Percentiles rank a stretch among this genome's conserved stretches.
Conservation (phyloP, 1,140 invertebrate genomes). For the Geopemphigus sp. region DNA sequence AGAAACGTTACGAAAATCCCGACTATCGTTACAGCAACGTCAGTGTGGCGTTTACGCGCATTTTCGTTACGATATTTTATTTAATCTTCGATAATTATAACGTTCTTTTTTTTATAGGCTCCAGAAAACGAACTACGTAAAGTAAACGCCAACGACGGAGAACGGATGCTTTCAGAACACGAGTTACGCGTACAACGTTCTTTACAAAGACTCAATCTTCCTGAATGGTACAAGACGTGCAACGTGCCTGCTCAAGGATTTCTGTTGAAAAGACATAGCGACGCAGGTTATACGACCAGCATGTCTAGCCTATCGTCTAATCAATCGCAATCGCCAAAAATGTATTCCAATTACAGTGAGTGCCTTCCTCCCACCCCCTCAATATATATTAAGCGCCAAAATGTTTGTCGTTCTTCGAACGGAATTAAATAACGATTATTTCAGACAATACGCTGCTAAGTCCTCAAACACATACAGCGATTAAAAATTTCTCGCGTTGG, state of each 20-base stretch:
- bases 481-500: slow-evolving; percentile 71
- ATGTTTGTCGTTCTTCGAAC: not conserved
- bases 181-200: slow-evolving; percentile 88
- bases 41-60: not conserved
- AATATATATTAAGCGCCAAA: not conserved
- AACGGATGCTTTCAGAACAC: slow-evolving; percentile 81
- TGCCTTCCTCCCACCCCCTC: too few relatives aligned
- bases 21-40: slow-evolving; percentile 13
- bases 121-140: slow-evolving; percentile 91
- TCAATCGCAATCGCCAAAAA: slow-evolving; percentile 56
- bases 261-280: slow-evolving; percentile 64
- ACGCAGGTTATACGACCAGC: slow-evolving; percentile 59
- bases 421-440: not conserved
- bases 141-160: slow-evolving; percentile 59
- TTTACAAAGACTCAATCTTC: slow-evolving; percentile 86
- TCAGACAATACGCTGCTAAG: slow-evolving; percentile 35
- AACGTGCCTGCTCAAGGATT: slow-evolving; percentile 63
- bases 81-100: not conserved
- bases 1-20: slow-evolving; percentile 12
- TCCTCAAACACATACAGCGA: slow-evolving; percentile 56
- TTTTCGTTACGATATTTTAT: not conserved
- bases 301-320: slow-evolving; percentile 63
- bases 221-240: slow-evolving; percentile 91
- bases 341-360: slow-evolving; percentile 39
- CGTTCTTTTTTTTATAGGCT: slow-evolving; percentile 62